phyloP scores from a whole-genome alignment of 2,113 vertebrate species.

The Xenus cinereus region DNA sequence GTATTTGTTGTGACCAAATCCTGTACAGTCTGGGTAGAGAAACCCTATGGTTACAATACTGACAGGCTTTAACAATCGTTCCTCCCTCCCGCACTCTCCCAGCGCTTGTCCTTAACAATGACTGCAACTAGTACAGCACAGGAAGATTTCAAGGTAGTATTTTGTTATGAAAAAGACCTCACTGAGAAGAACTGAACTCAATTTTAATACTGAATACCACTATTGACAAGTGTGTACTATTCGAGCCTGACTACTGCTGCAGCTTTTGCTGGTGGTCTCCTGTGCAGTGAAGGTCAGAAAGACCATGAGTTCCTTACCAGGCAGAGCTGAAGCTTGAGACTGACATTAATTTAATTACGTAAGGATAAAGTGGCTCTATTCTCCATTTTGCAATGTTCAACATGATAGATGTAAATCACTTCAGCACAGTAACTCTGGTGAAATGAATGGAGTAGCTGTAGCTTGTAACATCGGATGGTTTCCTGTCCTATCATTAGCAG shows the following conservation, averaged over 20 bases:
- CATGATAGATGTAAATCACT: neutral
- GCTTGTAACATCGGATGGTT: neutral
- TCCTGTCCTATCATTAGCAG: neutral
- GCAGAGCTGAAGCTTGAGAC: neutral
- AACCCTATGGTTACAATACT: neutral
- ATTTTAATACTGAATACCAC: neutral
- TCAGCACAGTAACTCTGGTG: neutral
- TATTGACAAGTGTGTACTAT: neutral
- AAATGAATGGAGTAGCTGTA: neutral
- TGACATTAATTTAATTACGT: neutral
- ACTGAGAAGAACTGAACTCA: neutral
- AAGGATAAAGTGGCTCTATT: neutral
- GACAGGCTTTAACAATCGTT: neutral
- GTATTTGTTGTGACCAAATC: neutral
- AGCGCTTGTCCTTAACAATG: neutral
- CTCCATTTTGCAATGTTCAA: neutral
- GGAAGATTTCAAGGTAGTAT: neutral
- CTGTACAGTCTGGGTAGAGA: neutral
- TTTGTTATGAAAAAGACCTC: neutral
- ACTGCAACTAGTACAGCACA: neutral
- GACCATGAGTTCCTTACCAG: neutral
- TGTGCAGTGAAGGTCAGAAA: neutral
- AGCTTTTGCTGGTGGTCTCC: neutral
- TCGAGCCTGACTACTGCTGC: neutral
- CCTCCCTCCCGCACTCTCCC: rapidly evolving